These are phyloP conservation scores for Achatina immaculata DNA, from an alignment of 1,140 invertebrate species.

Conservation along the genomic window DNA sequence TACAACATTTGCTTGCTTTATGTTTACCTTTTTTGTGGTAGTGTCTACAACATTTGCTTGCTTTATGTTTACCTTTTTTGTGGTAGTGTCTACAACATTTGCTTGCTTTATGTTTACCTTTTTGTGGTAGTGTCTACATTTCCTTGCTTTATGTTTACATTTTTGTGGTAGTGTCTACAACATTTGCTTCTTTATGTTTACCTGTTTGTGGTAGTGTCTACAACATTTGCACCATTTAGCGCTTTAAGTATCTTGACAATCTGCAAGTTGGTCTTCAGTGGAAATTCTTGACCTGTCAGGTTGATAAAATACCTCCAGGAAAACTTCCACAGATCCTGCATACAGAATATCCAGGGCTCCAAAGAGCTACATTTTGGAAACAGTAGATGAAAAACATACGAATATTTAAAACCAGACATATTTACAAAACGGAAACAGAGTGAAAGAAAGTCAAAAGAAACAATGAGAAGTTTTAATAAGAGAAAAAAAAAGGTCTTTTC, in stretches of 20 bases:
- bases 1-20: constrained; percentile 53
- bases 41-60: constrained; percentile 54
- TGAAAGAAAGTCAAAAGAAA: no score
- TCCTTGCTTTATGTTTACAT: no score
- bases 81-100: constrained; percentile 50
- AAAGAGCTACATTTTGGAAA: constrained; percentile 48
- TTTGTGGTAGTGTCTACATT: no score
- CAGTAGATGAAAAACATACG: no score
- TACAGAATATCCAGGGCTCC: constrained; percentile 53
- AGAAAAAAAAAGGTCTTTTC: no score
- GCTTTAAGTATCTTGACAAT: constrained; percentile 51
- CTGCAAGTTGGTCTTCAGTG: constrained; percentile 58
- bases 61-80: constrained; percentile 40
- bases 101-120: no score
- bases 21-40: constrained; percentile 41
- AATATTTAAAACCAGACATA: no score
- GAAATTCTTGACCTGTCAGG: constrained; percentile 59
- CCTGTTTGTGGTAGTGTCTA: constrained; percentile 43
- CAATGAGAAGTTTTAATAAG: no score
- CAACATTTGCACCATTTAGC: constrained; percentile 54
- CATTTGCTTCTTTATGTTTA: no score
- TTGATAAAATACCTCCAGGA: constrained; percentile 62
- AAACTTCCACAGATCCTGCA: constrained; percentile 45
- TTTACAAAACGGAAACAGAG: no score
- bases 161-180: no score